Percentiles rank a stretch among this genome's conserved stretches.
Evolutionary conservation across 2,113 vertebrate genomes (phyloP).

Genomic region (Labrus mixtus): DNA sequence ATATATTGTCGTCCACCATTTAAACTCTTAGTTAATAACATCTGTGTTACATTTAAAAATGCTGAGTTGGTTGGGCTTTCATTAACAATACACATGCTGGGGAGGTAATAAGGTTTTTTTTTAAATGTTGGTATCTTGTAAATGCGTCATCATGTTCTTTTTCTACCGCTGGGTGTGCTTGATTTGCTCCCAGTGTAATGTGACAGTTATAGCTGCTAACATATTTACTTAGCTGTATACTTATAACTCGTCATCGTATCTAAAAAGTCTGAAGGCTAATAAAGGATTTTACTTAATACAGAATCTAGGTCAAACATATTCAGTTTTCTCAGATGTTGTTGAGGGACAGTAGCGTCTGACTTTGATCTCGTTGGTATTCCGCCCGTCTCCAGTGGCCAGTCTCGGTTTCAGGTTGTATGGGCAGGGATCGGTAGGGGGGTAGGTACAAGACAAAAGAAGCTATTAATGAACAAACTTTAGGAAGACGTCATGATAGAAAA

Average conservation of each 20-base stretch:
- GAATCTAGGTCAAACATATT: no score
- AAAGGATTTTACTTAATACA: no score
- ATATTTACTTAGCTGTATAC: not conserved
- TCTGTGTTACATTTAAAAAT: no score
- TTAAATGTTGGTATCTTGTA: no score
- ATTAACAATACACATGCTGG: not conserved
- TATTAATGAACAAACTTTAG: not conserved
- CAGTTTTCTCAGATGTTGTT: not conserved
- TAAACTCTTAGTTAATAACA: not conserved
- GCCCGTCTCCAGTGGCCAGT: not conserved
- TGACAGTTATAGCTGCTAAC: not conserved
- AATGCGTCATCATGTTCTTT: no score
- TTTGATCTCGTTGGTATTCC: slow-evolving; percentile 8
- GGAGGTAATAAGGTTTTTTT: no score
- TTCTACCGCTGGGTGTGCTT: not conserved
- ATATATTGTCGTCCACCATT: not conserved
- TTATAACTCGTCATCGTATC: no score
- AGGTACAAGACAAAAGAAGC: not conserved
- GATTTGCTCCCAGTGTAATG: not conserved
- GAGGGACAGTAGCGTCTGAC: not conserved
- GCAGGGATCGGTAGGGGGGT: not conserved
- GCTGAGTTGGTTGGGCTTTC: not conserved
- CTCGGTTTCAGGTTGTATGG: slow-evolving; percentile 20
- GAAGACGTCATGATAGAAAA: slow-evolving; percentile 1
- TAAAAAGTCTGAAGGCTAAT: no score